Conservation (phyloP, 2,113 vertebrate species). For the Gallinago undulata region DNA sequence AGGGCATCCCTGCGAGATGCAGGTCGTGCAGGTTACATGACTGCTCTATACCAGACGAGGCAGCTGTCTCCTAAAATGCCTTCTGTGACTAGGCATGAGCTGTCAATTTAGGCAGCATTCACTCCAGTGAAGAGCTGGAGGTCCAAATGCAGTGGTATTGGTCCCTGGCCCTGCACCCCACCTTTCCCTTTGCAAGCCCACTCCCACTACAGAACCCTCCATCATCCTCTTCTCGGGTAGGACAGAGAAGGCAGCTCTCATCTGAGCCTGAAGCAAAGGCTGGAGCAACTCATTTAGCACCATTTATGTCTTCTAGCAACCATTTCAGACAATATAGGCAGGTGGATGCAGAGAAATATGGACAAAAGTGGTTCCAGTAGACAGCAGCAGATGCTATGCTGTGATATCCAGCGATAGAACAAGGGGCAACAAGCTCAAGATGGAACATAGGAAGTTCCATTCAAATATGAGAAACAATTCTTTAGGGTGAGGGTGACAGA, state of each 20-base stretch:
- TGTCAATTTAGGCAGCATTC: neutral
- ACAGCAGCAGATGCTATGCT: neutral
- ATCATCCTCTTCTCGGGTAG: rapidly evolving
- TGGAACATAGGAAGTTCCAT: no score
- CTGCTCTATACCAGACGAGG: neutral
- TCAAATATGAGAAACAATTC: no score
- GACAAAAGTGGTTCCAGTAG: neutral
- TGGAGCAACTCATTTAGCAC: rapidly evolving
- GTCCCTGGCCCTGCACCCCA: neutral
- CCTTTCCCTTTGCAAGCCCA: neutral
- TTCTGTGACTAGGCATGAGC: neutral
- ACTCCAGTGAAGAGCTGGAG: neutral
- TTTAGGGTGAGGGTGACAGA: no score
- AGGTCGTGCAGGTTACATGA: neutral
- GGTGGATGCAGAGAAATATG: neutral
- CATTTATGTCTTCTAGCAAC: neutral
- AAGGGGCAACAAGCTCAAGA: no score
- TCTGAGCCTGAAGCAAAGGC: neutral
- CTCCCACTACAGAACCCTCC: neutral
- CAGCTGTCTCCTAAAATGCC: neutral
- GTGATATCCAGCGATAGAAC: no score
- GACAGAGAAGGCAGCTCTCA: neutral
- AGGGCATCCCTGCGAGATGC: neutral
- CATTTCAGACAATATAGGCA: neutral
- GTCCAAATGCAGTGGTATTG: rapidly evolving